Percentiles rank a stretch among this genome's conserved stretches.
phyloP scores from a whole-genome alignment of 2,797 vertebrate species.

The Anas acuta region DNA sequence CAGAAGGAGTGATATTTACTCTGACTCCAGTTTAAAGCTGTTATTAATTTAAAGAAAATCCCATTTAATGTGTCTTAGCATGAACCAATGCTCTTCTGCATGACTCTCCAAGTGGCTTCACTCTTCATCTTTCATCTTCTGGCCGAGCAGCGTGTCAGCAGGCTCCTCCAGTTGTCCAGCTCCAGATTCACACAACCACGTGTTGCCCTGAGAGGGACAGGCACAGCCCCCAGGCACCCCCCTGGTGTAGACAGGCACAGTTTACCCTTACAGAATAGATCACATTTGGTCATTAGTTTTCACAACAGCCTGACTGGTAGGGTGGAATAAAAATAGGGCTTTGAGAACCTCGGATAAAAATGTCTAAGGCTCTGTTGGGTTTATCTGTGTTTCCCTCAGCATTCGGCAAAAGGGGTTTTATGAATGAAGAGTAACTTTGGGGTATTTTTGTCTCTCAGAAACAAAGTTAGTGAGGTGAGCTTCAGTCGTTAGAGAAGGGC shows the following conservation, averaged over 20 bases:
- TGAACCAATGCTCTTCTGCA: neutral
- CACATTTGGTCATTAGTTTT: neutral
- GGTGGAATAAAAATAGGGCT: neutral
- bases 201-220: neutral
- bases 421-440: neutral
- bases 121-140: neutral
- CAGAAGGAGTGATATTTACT: neutral
- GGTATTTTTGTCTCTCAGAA: neutral
- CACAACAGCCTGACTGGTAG: neutral
- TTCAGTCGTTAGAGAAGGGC: neutral
- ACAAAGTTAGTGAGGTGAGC: neutral
- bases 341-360: neutral
- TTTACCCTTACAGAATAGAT: neutral
- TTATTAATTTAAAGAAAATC: neutral
- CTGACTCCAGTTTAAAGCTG: neutral
- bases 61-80: neutral
- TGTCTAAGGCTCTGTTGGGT: neutral
- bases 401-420: neutral
- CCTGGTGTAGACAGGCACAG: neutral
- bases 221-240: too few relatives aligned
- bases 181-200: fast-evolving
- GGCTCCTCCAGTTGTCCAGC: fast-evolving
- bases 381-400: neutral
- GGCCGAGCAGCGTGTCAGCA: neutral
- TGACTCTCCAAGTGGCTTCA: neutral